Evolutionary conservation across 2,113 vertebrate species (phyloP), one percentile per base, ranked within the genome.

Genomic region (Macquaria ambigua): DNA sequence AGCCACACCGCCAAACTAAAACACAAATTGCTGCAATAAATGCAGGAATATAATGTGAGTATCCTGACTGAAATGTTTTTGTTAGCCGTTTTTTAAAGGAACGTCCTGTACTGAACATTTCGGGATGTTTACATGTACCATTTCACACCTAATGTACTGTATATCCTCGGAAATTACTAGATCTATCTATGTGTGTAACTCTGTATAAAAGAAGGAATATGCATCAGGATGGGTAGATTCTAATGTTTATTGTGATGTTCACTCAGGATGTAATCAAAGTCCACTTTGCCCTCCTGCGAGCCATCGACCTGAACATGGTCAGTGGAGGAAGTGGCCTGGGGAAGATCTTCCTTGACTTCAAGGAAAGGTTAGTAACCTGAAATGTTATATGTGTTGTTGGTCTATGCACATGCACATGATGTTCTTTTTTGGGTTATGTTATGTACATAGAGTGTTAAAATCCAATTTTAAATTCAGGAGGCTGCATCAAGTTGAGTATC

Each of bases 291-390:
- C 96, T 99, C 87, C 94, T 99, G 92, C 93, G 97, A 91, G 97
- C 97, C 94, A 97, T 99, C 1, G 97, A 99, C 5, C 89, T 98
- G 84, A 97, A 96, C 59, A 97, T 99, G 96, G 95, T 97, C 93
- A 96, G 92, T 0, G 98, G 98, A 43, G 98, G 98, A 46, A 94
- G 94, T 66, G 97, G 96, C 9, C 93, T 99, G 82, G 97, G 97
- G 59, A 99, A 97, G 92, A 98, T 98, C 90, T 99, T 99, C 89
- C 95, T 99, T 8, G 98, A 99, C 77, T 99, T 98, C 95, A 99
- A 99, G 83, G 98, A 99, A 91, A 97, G 97, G 98, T 99, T 72
- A 73, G 95, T 90, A n/a, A 70, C 21, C 43, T 34, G 15, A 55
- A 23, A 39, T 55, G 18, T 7, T 52, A 11, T 4, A 5, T 21